Evolutionary conservation across 2,888 invertebrate genomes (phyloP), one percentile per base, ranked within the genome.

Genomic region (Hipparchia sbordonii): DNA sequence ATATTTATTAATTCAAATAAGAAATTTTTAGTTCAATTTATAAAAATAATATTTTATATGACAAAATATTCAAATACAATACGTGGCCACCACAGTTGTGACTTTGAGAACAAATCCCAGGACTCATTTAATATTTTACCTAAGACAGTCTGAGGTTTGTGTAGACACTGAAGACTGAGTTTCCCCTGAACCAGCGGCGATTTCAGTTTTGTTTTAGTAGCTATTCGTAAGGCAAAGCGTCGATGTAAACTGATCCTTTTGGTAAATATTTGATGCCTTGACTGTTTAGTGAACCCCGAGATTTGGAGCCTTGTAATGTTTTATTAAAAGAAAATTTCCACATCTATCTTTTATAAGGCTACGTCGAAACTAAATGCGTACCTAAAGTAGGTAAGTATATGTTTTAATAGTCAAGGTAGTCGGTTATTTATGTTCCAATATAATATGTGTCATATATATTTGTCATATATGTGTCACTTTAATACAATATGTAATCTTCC

Each of bases 91-190:
- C 69, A n/a, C 52, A 51, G 39, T 12, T 45, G 12, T 33, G 48
- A 59, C 33, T 68, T 39, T 33, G 33, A 39, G 33, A 84, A 85
- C 88, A 89, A 91, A 90, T 90, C 88, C 88, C 84, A 86, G 86
- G 68, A 83, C 84, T 85, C 85, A 85, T 89, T 92, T 90, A 92
- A 93, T 92, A 93, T 92, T 92, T 92, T 85, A 92, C 86, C 86
- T 85, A 88, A 89, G 91, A 88, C 87, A 84, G 89, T 89, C 89
- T 91, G 90, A 85, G 90, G 91, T 85, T 87, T 86, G 83, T 85
- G 84, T 78, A 23, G 23, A 23, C 23, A 23, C 23, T 39, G 2
- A 4, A 82, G 82, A 74, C 79, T 80, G 85, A 89, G 87, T 90
- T 89, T 91, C 89, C 89, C 88, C 88, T 82, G 77, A 81, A 79